These are phyloP conservation scores for Ctenicera cuprea DNA, from an alignment of 2,888 invertebrate species.

Conservation along the genomic window DNA sequence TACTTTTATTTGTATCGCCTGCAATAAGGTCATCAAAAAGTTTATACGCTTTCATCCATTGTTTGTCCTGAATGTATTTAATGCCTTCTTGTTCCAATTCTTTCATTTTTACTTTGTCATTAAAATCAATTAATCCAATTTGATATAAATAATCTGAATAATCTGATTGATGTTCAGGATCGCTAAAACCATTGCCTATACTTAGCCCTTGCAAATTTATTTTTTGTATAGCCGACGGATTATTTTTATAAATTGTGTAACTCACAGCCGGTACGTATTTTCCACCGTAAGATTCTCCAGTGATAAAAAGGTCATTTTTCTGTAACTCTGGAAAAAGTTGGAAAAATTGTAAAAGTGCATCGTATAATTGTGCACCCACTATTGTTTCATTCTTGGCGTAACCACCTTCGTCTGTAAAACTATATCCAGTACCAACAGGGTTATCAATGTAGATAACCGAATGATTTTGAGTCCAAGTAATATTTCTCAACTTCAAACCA, in stretches of 20 bases:
- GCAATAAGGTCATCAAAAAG: slow-evolving; percentile 83
- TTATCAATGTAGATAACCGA: slow-evolving; percentile 93
- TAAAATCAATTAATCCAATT: slow-evolving; percentile 81
- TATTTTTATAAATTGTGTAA: slow-evolving; percentile 82
- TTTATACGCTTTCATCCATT: slow-evolving; percentile 83
- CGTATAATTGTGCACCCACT: slow-evolving; percentile 87
- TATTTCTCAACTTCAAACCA: slow-evolving; percentile 74
- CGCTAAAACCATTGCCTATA: slow-evolving; percentile 88
- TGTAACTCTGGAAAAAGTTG: slow-evolving; percentile 86
- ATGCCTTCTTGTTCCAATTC: slow-evolving; percentile 76
- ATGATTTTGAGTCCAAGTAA: slow-evolving; percentile 88
- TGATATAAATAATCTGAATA: slow-evolving; percentile 89
- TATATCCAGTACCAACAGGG: slow-evolving; percentile 94
- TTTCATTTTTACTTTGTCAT: slow-evolving; percentile 78
- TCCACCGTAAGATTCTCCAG: slow-evolving; percentile 94
- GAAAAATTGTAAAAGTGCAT: slow-evolving; percentile 88
- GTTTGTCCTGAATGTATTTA: slow-evolving; percentile 77
- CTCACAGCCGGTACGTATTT: slow-evolving; percentile 86
- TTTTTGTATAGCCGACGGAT: slow-evolving; percentile 76
- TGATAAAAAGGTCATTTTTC: slow-evolving; percentile 86
- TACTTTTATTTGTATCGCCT: slow-evolving; percentile 77
- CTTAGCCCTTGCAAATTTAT: slow-evolving; percentile 84
- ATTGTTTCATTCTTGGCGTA: slow-evolving; percentile 87
- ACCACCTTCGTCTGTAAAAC: slow-evolving; percentile 88
- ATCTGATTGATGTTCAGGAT: slow-evolving; percentile 85